Base-by-base conservation (phyloP, 2,888 invertebrate species). In the Hipparchia semele region DNA sequence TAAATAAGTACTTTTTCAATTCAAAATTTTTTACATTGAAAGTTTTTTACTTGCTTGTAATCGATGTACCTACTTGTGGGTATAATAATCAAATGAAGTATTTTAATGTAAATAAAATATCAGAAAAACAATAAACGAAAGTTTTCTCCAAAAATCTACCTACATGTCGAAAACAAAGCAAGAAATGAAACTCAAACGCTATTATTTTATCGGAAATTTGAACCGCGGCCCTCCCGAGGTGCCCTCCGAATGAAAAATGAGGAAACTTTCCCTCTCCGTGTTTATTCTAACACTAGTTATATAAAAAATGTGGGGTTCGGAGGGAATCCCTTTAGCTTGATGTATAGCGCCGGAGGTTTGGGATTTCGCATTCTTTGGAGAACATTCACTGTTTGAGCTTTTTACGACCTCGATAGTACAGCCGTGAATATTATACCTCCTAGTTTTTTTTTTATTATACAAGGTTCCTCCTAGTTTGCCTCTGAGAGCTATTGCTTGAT, bases 261-360 rank as follows among this genome's bases (percentile, higher is more conserved):
- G 88, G 80, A 87, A 91, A 91, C 84, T 92, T 92, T 91, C 89
- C 91, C 91, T 90, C 86, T 84, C 82, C 70, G 73, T 77, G 90
- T 92, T 92, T 92, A 91, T 90, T 89, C 88, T 89, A 86, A 83
- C 87, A 91, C 88, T 91, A 91, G 88, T 90, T 87, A 89, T 85
- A 86, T 85, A 87, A 87, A 80, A 89, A 87, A 83, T 81, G 82
- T 79, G 82, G 73, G 75, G 70, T 68, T 74, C 73, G 77, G 77
- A 82, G 83, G 84, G 83, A 86, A 85, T 84, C 82, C 83, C 82
- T 82, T 81, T 80, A 54, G 51, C 81, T 81, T 84, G 79, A 81
- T 80, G 79, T 80, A 80, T 74, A 79, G 80, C 73, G 68, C 65
- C 13, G 70, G 68, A 54, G 70, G 73, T 73, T 74, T 69, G 70